Percentiles rank a stretch among this genome's conserved stretches.
phyloP scores from a whole-genome alignment of 2,888 invertebrate species.

The Pardosa pseudoannulata region DNA sequence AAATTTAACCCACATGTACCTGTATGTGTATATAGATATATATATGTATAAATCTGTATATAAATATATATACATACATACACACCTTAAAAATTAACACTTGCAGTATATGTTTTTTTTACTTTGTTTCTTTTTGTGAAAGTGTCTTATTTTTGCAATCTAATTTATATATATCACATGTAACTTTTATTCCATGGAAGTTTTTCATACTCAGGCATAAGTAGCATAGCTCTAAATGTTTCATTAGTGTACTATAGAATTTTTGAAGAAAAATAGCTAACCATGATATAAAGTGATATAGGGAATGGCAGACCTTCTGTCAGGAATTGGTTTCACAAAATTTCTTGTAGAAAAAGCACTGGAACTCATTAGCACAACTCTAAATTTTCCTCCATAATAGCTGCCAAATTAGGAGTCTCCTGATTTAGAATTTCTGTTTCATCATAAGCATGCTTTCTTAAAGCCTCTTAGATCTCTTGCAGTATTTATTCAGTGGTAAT shows the following conservation, averaged over 20 bases:
- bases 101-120: conserved; percentile 11
- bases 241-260: conserved; percentile 64
- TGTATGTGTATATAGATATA: conserved; percentile 17
- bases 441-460: conserved; percentile 4
- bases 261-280: conserved; percentile 64
- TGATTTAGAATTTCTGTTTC: background rate
- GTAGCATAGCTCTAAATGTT: conserved; percentile 64
- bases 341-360: conserved; percentile 18
- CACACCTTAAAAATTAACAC: conserved; percentile 7
- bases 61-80: conserved; percentile 19
- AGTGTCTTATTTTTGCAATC: conserved; percentile 21
- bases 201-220: conserved; percentile 71
- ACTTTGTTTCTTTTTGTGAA: background rate
- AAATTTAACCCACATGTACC: conserved; percentile 3
- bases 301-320: conserved; percentile 5
- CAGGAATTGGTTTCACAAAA: conserved; percentile 16
- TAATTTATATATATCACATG: conserved; percentile 33
- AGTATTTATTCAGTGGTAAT: background rate
- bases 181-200: conserved; percentile 33
- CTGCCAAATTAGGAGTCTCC: background rate
- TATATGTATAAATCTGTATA: background rate
- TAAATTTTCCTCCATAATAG: background rate
- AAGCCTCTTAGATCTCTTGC: background rate
- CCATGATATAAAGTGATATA: conserved; percentile 51
- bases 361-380: conserved; percentile 1